phyloP scores from a whole-genome alignment of 2,888 invertebrate genomes.

The Rhagium mordax region DNA sequence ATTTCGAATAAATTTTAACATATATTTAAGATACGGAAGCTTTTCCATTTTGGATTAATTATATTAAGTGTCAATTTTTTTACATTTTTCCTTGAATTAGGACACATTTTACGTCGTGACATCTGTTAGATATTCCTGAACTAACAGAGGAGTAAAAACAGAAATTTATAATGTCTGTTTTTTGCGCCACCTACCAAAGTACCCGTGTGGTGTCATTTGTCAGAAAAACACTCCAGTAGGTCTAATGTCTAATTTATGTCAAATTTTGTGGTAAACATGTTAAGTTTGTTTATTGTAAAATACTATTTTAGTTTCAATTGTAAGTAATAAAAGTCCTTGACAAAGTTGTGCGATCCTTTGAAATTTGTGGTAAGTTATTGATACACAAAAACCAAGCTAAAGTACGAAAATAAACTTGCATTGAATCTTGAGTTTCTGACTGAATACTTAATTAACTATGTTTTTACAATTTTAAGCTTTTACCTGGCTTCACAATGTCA shows the following conservation, averaged over 20 bases:
- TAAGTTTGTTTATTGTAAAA: slow-evolving; percentile 10
- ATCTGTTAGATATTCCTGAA: too few relatives aligned
- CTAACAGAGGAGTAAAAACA: too few relatives aligned
- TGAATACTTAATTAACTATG: slow-evolving; percentile 29
- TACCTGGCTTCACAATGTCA: slow-evolving; percentile 59
- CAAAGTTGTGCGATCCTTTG: neutral
- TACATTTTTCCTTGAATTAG: too few relatives aligned
- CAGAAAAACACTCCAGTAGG: neutral
- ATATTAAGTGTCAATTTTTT: too few relatives aligned
- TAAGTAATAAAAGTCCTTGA: slow-evolving; percentile 14
- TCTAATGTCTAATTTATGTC: slow-evolving; percentile 6
- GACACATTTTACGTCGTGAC: too few relatives aligned
- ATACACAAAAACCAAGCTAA: slow-evolving; percentile 4
- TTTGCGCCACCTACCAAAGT: neutral
- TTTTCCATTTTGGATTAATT: too few relatives aligned
- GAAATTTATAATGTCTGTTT: neutral
- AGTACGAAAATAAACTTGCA: slow-evolving; percentile 11
- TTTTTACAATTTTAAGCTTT: slow-evolving; percentile 27
- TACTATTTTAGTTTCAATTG: slow-evolving; percentile 18
- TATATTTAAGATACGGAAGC: too few relatives aligned
- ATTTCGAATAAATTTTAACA: too few relatives aligned
- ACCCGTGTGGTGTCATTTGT: neutral
- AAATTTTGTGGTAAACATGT: slow-evolving; percentile 20
- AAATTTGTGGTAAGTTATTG: slow-evolving; percentile 13
- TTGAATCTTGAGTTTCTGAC: slow-evolving; percentile 1